These are phyloP conservation scores for Diorhabda elongata DNA, from an alignment of 1,140 invertebrate genomes.

Conservation along the genomic window DNA sequence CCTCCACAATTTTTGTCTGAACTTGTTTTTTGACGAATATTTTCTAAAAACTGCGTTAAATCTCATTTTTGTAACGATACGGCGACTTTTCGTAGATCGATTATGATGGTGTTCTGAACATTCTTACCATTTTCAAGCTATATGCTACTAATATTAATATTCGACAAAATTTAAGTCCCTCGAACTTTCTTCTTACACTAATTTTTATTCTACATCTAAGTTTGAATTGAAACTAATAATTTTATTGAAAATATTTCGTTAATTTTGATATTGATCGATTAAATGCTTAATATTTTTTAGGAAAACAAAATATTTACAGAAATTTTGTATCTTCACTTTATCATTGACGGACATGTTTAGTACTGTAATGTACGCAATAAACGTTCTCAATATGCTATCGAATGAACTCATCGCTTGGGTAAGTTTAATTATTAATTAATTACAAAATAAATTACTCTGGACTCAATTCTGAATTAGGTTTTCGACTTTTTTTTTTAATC, in stretches of 20 bases:
- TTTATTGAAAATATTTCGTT: not conserved
- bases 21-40: no score
- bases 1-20: no score
- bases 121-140: not conserved
- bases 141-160: not conserved
- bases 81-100: no score
- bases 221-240: not conserved
- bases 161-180: no score
- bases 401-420: slow-evolving; percentile 39
- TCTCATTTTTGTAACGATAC: no score
- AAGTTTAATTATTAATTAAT: slow-evolving; percentile 15
- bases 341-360: slow-evolving; percentile 48
- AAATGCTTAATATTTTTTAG: not conserved
- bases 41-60: no score
- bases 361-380: slow-evolving; percentile 38
- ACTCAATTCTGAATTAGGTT: no score
- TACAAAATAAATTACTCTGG: no score
- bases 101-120: not conserved
- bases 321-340: slow-evolving; percentile 48
- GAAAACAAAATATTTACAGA: slow-evolving; percentile 37
- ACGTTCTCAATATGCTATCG: slow-evolving; percentile 38
- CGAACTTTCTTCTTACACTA: no score
- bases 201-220: not conserved
- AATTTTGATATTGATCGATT: not conserved
- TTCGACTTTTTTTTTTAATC: not conserved